Evolutionary conservation across 1,140 invertebrate genomes (phyloP).

Genomic region (Brachionus rubens): DNA sequence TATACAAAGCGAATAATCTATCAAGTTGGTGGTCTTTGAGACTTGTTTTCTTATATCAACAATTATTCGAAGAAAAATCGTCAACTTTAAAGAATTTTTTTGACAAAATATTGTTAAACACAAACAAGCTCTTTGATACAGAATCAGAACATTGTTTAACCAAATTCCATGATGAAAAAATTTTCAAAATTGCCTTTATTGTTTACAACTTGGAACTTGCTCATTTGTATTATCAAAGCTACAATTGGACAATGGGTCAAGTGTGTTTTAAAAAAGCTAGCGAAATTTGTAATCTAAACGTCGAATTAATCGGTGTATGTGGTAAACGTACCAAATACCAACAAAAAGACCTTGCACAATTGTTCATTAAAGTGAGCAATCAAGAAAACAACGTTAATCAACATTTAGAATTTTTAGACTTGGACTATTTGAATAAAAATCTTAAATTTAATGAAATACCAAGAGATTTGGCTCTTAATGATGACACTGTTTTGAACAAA

Average conservation of each 20-base stretch:
- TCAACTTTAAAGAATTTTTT: conserved; percentile 66
- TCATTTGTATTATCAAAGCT: conserved; percentile 72
- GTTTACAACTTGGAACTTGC: conserved; percentile 72
- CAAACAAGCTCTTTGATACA: conserved; percentile 51
- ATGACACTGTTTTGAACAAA: conserved; percentile 76
- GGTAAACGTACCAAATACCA: conserved; percentile 87
- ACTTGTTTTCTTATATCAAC: conserved; percentile 70
- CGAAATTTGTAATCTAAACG: conserved; percentile 66
- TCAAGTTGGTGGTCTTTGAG: conserved; percentile 73
- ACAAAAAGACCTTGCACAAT: conserved; percentile 73
- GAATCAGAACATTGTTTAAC: not conserved
- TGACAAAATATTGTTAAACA: conserved; percentile 64
- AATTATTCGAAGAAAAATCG: conserved; percentile 70
- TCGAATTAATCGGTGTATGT: conserved; percentile 69
- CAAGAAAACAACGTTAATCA: conserved; percentile 49
- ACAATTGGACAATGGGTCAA: conserved; percentile 68
- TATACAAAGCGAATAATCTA: conserved; percentile 51
- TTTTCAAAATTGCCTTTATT: conserved; percentile 54
- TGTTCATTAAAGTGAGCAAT: conserved; percentile 69
- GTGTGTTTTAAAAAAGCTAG: conserved; percentile 68
- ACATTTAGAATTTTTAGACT: conserved; percentile 58
- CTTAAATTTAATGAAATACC: not conserved
- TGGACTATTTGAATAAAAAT: conserved; percentile 49
- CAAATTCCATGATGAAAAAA: not conserved
- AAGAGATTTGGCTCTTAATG: conserved; percentile 65